phyloP scores from a whole-genome alignment of 37 sponge, comb jelly and placozoan species.

The Chondrilla cf. caribensis region DNA sequence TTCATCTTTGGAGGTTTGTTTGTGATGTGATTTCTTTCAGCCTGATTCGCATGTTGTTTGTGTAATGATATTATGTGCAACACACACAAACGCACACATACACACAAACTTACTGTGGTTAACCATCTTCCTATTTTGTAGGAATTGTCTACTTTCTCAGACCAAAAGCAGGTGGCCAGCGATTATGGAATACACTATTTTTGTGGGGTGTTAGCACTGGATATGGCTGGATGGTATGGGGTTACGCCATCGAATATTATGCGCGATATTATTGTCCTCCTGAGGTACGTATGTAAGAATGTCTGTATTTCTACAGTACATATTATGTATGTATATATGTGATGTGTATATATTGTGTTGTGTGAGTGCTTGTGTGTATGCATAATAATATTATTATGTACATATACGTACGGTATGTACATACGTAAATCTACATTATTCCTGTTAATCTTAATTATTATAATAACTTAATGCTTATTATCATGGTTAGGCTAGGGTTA shows the following conservation, averaged over 20 bases:
- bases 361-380: too few relatives aligned
- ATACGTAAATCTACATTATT: too few relatives aligned
- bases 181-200: slow-evolving; percentile 65
- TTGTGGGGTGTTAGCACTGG: slow-evolving; percentile 44
- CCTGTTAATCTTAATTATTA: too few relatives aligned
- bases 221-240: slow-evolving; percentile 60
- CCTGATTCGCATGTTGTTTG: neutral
- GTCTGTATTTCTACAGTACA: neutral
- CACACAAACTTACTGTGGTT: neutral
- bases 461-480: too few relatives aligned
- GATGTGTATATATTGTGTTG: neutral
- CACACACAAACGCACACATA: too few relatives aligned
- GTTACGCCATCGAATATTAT: slow-evolving; percentile 63
- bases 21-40: neutral
- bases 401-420: neutral
- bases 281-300: slow-evolving; percentile 32
- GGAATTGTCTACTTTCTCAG: neutral
- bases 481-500: too few relatives aligned
- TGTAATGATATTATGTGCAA: too few relatives aligned
- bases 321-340: neutral
- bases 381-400: slow-evolving; percentile 12
- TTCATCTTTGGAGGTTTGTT: slow-evolving; percentile 70
- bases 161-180: slow-evolving; percentile 12
- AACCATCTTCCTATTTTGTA: neutral
- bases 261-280: slow-evolving; percentile 43